Evolutionary conservation across 1,140 invertebrate genomes (phyloP), one percentile per base, ranked within the genome.

Genomic region (Phymastichus coffea): DNA sequence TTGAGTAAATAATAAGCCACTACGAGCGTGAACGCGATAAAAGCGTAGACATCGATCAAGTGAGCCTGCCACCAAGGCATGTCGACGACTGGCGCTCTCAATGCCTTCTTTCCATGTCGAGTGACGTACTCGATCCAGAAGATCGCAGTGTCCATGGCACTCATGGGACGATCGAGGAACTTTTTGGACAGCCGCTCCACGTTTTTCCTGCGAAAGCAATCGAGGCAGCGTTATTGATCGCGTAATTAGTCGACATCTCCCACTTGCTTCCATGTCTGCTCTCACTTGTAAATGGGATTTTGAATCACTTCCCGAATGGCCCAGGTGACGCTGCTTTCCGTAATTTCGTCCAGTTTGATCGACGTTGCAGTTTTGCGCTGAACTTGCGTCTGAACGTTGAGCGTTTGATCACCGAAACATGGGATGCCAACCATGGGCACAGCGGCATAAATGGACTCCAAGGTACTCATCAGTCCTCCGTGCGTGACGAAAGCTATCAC

Each of bases 401-500:
- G 79, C 67, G 87, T 85, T 66, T 87, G 85, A 61, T 90, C 88
- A 12, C 85, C 87, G 49, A 84, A 82, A 43, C 90, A 76, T 4
- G 89, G 89, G 64, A 89, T 84, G 8, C 84, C 81, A 1, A 92
- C 72, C 12, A 88, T 80, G 0, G 89, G 88, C 10, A 91, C 87
- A 17, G 83, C 87, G 64, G 84, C 86, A 64, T 87, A 85, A 33
- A 88, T 81, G 6, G 87, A 83, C 74, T 92, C 90, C 37, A 84
- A 85, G 2, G 83, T 85, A 40, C 89, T 85, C 68, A 88, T 83
- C 38, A 89, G 81, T 0, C 89, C 89, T 38, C 84, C 86, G 66
- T 92, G 89, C 0, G 86, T 85, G 52, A 90, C 80, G 61, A 90
- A 90, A 0, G 83, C 83, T 57, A 82, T 77, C 0, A 85, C 82